These are phyloP conservation scores for Vulpes ferrilata DNA, from an alignment of 2,113 vertebrate genomes.

Conservation along the genomic window DNA sequence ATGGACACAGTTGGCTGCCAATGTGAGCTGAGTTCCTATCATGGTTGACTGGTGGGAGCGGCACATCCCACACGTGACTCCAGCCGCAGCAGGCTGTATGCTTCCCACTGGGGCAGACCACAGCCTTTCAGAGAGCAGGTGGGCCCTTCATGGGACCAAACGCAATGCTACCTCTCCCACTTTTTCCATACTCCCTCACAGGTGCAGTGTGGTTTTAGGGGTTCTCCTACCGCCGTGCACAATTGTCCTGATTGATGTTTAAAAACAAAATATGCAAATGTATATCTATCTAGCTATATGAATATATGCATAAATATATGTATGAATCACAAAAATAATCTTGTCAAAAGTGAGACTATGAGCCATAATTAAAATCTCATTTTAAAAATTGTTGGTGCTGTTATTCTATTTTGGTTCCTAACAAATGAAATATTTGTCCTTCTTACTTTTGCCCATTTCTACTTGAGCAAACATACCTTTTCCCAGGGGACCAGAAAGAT, in stretches of 20 bases:
- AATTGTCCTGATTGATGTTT: not conserved
- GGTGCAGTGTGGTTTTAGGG: not conserved
- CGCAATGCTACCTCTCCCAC: not conserved
- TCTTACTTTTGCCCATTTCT: not conserved
- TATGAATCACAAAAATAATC: conserved; percentile 1
- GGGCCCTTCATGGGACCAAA: not conserved
- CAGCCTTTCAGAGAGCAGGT: not conserved
- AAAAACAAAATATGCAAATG: conserved; percentile 2
- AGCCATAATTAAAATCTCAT: not conserved
- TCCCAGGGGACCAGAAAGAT: not conserved
- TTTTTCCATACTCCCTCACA: not conserved
- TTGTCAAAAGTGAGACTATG: not conserved
- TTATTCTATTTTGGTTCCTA: not conserved
- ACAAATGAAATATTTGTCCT: conserved; percentile 5
- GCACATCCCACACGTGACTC: not conserved
- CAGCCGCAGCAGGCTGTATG: not conserved
- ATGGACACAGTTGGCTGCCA: not conserved
- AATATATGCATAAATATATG: not conserved
- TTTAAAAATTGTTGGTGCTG: not conserved
- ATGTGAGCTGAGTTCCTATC: not conserved
- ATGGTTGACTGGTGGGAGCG: not conserved
- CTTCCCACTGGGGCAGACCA: not conserved
- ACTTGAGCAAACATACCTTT: not conserved
- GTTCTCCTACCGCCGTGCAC: rapidly evolving
- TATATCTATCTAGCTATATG: not conserved